These are phyloP conservation scores for Diarsia brunnea DNA, from an alignment of 2,888 invertebrate species.

Conservation along the genomic window DNA sequence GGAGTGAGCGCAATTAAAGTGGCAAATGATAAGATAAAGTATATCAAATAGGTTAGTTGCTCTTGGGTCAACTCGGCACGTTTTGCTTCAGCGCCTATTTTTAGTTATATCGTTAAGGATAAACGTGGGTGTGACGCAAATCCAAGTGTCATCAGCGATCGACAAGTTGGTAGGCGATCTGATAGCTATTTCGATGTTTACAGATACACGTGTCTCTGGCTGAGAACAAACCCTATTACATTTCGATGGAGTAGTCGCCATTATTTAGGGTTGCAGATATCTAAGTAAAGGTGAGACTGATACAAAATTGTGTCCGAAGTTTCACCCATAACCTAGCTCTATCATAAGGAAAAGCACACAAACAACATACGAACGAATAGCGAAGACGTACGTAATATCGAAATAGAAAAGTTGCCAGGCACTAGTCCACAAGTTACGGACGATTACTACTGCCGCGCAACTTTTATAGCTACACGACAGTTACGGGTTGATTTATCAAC, in stretches of 20 bases:
- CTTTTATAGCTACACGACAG: conserved; percentile 54
- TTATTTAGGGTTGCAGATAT: background rate
- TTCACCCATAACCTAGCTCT: background rate
- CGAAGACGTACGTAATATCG: conserved; percentile 28
- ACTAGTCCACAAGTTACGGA: conserved; percentile 40
- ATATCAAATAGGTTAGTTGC: conserved; percentile 62
- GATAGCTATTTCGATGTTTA: conserved; percentile 1
- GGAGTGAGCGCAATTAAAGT: conserved; percentile 45
- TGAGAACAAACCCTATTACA: background rate
- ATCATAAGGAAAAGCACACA: conserved; percentile 7
- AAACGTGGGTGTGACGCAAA: conserved; percentile 30
- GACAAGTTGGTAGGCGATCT: conserved; percentile 5
- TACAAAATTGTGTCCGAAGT: background rate
- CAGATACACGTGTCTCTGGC: background rate
- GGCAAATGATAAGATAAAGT: conserved; percentile 56
- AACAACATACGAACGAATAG: conserved; percentile 3
- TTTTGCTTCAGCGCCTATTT: conserved; percentile 42
- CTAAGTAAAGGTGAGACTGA: background rate
- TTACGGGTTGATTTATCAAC: conserved; percentile 60
- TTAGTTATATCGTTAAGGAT: conserved; percentile 32
- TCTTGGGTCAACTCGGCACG: conserved; percentile 47
- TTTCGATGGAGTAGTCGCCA: background rate
- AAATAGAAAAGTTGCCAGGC: conserved; percentile 45
- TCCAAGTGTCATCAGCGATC: conserved; percentile 16
- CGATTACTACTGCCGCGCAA: conserved; percentile 50